Conservation (phyloP, 2,888 invertebrate species). For the Tetanocera ferruginea region DNA sequence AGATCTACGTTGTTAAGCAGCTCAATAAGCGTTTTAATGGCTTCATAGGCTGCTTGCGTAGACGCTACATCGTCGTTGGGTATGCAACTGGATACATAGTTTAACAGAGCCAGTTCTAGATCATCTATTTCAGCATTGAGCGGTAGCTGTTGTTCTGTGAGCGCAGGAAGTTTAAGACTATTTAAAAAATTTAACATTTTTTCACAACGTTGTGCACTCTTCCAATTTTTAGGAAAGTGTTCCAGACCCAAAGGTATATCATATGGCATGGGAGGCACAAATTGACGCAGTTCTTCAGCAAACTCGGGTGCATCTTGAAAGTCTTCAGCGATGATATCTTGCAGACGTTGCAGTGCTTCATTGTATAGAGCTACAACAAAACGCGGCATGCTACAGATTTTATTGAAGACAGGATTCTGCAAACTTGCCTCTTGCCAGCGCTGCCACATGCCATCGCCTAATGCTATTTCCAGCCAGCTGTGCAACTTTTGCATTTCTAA, state of each 20-base stretch:
- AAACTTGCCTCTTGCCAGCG: constrained; percentile 67
- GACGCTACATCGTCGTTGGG: constrained; percentile 52
- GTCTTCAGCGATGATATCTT: constrained; percentile 74
- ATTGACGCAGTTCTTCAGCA: constrained; percentile 76
- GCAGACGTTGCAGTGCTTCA: constrained; percentile 75
- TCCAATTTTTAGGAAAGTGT: constrained; percentile 77
- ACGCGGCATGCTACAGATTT: constrained; percentile 69
- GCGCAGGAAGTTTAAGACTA: constrained; percentile 71
- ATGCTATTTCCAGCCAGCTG: constrained; percentile 72
- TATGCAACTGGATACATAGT: constrained; percentile 55
- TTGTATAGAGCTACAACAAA: constrained; percentile 77
- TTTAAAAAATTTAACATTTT: constrained; percentile 73
- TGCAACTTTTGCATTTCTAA: constrained; percentile 74
- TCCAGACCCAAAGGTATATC: constrained; percentile 76
- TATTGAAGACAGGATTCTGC: constrained; percentile 62
- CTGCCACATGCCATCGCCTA: constrained; percentile 77
- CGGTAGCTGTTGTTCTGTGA: constrained; percentile 39
- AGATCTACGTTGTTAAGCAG: constrained; percentile 49
- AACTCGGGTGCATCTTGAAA: constrained; percentile 75
- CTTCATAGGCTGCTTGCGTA: constrained; percentile 56
- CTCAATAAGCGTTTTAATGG: constrained; percentile 56
- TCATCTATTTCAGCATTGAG: constrained; percentile 46
- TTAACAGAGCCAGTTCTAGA: constrained; percentile 57
- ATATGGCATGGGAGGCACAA: constrained; percentile 69
- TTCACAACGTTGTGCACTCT: constrained; percentile 70